Conservation (phyloP, 2,888 invertebrate genomes). For the Aphidius colemani region DNA sequence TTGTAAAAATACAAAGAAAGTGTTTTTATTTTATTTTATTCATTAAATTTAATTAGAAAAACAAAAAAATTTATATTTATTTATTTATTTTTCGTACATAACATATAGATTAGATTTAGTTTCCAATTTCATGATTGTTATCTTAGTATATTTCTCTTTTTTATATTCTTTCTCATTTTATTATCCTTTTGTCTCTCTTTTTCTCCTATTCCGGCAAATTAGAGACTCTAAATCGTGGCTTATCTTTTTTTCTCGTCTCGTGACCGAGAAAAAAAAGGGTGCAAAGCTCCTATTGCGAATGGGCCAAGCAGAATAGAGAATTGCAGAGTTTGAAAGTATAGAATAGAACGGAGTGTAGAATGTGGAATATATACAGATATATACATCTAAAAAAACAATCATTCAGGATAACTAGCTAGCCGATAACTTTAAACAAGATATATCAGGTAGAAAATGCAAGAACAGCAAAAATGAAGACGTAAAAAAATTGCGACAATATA, state of each 20-base stretch:
- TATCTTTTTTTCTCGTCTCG: slow-evolving; percentile 27
- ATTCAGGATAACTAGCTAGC: slow-evolving; percentile 46
- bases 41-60: not conserved
- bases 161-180: not conserved
- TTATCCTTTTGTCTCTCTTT: not conserved
- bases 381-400: slow-evolving; percentile 40
- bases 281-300: slow-evolving; percentile 3
- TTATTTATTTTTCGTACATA: not conserved
- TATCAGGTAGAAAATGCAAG: slow-evolving; percentile 32
- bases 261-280: slow-evolving; percentile 15
- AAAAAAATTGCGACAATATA: slow-evolving; percentile 16
- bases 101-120: no score
- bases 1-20: not conserved
- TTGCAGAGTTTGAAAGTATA: slow-evolving; percentile 3
- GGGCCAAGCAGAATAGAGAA: slow-evolving; percentile 4
- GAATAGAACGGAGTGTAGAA: not conserved
- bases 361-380: slow-evolving; percentile 22
- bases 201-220: slow-evolving; percentile 14
- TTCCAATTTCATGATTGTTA: no score
- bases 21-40: no score
- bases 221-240: slow-evolving; percentile 23
- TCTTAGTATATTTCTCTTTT: no score
- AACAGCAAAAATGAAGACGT: slow-evolving; percentile 21
- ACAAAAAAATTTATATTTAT: not conserved
- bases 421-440: slow-evolving; percentile 50